phyloP scores from a whole-genome alignment of 1,140 invertebrate species.

The Zaprionus vittiger region DNA sequence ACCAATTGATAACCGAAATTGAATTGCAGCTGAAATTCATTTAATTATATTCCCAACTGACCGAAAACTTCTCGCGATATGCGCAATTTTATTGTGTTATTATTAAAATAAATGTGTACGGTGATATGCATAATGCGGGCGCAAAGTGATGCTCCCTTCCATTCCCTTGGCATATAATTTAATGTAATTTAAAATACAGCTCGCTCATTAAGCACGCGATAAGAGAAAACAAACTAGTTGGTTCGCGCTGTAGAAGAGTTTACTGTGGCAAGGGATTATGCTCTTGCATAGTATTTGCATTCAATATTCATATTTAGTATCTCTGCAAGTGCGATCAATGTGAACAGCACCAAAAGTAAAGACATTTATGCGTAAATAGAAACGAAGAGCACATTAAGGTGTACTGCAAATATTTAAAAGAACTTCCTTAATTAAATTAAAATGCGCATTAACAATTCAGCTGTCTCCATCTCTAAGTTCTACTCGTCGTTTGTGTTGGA shows the following conservation, averaged over 20 bases:
- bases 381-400: too few species aligned
- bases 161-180: background rate
- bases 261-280: too few species aligned
- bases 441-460: background rate
- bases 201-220: background rate
- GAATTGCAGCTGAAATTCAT: conserved; percentile 17
- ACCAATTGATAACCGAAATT: conserved; percentile 34
- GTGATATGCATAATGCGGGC: conserved; percentile 1
- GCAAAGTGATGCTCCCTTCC: conserved; percentile 5
- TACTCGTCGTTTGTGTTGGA: background rate
- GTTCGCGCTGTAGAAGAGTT: background rate
- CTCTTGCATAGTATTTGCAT: too few species aligned
- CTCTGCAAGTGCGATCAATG: background rate
- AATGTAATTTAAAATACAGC: background rate
- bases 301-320: background rate
- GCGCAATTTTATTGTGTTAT: conserved; percentile 18
- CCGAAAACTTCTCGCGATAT: background rate
- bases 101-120: conserved; percentile 20
- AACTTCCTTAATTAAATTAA: background rate
- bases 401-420: background rate
- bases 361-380: too few species aligned
- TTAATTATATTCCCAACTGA: conserved; percentile 8
- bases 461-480: background rate
- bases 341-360: background rate
- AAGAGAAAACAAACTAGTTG: background rate